Conservation (phyloP, 2,888 invertebrate species). For the Ptilodon capucinus region DNA sequence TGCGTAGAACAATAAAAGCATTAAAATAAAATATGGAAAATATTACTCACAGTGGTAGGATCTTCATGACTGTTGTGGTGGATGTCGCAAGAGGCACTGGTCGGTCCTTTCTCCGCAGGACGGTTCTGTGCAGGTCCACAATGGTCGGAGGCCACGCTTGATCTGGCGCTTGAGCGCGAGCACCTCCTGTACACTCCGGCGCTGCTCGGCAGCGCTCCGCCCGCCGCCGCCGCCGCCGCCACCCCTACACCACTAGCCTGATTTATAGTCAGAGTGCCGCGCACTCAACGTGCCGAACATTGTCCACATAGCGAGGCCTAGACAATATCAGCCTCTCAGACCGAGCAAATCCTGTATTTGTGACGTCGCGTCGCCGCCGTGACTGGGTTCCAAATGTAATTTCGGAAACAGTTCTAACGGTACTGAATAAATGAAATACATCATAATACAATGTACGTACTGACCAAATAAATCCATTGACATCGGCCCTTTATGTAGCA, state of each 20-base stretch:
- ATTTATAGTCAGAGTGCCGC: slow-evolving; percentile 59
- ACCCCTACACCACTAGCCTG: slow-evolving; percentile 45
- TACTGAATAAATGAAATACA: slow-evolving; percentile 4
- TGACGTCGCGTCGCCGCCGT: slow-evolving; percentile 31
- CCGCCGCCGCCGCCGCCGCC: slow-evolving; percentile 32
- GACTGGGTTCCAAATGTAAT: slow-evolving; percentile 22
- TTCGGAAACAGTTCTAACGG: slow-evolving; percentile 31
- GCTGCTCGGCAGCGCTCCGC: slow-evolving; percentile 35
- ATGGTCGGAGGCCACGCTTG: slow-evolving; percentile 70
- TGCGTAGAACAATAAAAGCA: slow-evolving; percentile 2
- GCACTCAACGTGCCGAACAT: slow-evolving; percentile 49
- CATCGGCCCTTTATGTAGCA: background rate
- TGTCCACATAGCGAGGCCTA: slow-evolving; percentile 44
- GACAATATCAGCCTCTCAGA: slow-evolving; percentile 36
- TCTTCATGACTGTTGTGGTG: slow-evolving; percentile 61
- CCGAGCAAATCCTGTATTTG: slow-evolving; percentile 51
- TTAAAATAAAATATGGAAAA: slow-evolving; percentile 8
- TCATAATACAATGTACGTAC: background rate
- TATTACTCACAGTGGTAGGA: slow-evolving; percentile 68
- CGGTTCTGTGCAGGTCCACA: slow-evolving; percentile 66
- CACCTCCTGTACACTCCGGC: slow-evolving; percentile 52
- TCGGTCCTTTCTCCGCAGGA: slow-evolving; percentile 64
- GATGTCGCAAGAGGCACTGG: slow-evolving; percentile 55
- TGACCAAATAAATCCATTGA: background rate
- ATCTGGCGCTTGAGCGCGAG: slow-evolving; percentile 57